Base-by-base conservation (phyloP, 2,888 invertebrate species). In the Cheilosia urbana region DNA sequence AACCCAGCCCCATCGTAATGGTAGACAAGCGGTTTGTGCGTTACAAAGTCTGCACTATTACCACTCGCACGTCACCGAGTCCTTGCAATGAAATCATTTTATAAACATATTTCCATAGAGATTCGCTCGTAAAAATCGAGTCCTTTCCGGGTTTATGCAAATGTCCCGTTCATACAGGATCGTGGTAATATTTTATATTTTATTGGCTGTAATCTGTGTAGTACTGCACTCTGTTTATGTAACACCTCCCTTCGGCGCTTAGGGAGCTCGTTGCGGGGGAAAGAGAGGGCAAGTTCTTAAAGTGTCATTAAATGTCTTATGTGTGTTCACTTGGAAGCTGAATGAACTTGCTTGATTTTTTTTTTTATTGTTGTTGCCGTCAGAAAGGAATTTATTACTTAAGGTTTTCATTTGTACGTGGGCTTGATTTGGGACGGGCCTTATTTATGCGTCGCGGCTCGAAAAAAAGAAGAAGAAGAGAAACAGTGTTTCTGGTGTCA, bases 171-270 rank as follows among this genome's bases (percentile, higher is more conserved):
- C 69, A 40, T 62, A 45, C 42, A 37, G 27, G 9, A 30, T 58
- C 53, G 11, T 17, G 19, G 24, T 53, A 47, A 49, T 73, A 77
- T 85, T 77, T 42, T 68, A 76, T 62, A 72, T 77, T 85, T 85
- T 85, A 85, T 85, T 81, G 81, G 68, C 81, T 72, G 85, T 77
- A 81, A 81, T 85, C 68, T 72, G 69, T 40, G 45, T 37, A 37
- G 21, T 13, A 62, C 17, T 60, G 55, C 71, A 76, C 17, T 49
- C 17, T 37, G 40, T 15, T 40, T 37, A 37, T 37, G 37, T 11
- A 4, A 34, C 49, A 63, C 62, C 34, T 40, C 55, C 40, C 62
- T n/a, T 9, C n/a, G 40, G n/a, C 17, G 57, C 42, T 69, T 51
- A 55, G 55, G 55, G 37, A 21, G 34, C n/a, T 45, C 13, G 15